phyloP scores from a whole-genome alignment of 2,888 invertebrate genomes.

The Tethea ocularis region DNA sequence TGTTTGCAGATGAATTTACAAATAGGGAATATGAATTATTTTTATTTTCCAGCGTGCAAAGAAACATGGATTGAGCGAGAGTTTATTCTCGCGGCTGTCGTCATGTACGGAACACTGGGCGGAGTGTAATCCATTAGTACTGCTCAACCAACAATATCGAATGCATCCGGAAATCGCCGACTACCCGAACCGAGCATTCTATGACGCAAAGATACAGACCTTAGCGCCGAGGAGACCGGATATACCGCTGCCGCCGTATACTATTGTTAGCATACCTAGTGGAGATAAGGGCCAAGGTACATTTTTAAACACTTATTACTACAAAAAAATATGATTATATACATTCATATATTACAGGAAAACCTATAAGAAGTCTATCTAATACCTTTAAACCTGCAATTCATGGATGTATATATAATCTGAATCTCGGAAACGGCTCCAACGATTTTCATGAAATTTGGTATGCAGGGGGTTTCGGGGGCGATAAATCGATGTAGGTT shows the following conservation, averaged over 20 bases:
- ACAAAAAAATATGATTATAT: no score
- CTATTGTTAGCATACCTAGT: constrained; percentile 59
- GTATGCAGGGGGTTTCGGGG: no score
- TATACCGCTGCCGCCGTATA: constrained; percentile 60
- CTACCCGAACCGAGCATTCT: constrained; percentile 91
- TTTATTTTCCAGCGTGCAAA: constrained; percentile 85
- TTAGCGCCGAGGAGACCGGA: constrained; percentile 38
- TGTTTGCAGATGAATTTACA: no score
- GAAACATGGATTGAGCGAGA: constrained; percentile 87
- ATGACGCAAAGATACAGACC: constrained; percentile 80
- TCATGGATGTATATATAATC: no score
- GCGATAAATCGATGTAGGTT: no score
- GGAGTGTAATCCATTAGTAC: constrained; percentile 70
- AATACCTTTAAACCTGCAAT: no score
- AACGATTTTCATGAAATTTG: no score
- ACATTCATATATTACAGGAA: no score
- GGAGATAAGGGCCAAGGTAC: constrained; percentile 71
- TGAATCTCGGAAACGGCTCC: no score
- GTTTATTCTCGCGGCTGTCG: constrained; percentile 90
- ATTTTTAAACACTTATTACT: not conserved
- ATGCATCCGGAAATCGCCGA: constrained; percentile 92
- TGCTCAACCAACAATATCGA: constrained; percentile 90
- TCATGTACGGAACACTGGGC: constrained; percentile 75
- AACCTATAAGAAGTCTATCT: no score
- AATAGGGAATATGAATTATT: no score